phyloP scores from a whole-genome alignment of 2,888 invertebrate genomes.

The Trichogramma evanescens region DNA sequence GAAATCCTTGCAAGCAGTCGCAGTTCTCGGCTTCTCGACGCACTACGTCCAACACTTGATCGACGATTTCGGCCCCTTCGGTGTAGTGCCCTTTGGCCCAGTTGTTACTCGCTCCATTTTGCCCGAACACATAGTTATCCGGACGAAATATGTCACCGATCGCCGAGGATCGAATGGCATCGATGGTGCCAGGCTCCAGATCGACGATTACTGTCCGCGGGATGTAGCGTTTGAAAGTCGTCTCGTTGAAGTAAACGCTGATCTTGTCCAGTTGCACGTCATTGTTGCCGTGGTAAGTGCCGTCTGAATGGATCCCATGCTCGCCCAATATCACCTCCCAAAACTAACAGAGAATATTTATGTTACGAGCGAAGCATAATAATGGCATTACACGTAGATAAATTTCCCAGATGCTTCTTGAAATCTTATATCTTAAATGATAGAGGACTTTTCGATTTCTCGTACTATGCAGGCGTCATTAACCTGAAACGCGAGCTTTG shows the following conservation, averaged over 20 bases:
- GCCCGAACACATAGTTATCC: constrained; percentile 59
- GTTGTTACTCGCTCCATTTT: constrained; percentile 57
- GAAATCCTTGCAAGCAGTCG: constrained; percentile 82
- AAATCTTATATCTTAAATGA: no score
- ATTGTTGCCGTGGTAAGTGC: constrained; percentile 53
- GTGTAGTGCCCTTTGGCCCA: constrained; percentile 61
- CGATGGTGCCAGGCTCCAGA: constrained; percentile 65
- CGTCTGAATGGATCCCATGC: constrained; percentile 54
- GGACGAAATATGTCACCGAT: constrained; percentile 59
- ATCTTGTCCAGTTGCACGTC: constrained; percentile 57
- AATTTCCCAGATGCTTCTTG: no score
- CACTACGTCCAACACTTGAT: constrained; percentile 74
- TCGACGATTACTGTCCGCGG: constrained; percentile 60
- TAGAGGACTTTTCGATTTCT: no score
- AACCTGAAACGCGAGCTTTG: background rate
- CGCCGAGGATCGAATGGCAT: constrained; percentile 59
- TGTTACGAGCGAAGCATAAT: background rate
- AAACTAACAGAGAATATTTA: constrained; percentile 19
- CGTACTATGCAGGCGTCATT: no score
- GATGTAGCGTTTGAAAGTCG: constrained; percentile 55
- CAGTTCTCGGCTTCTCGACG: constrained; percentile 82
- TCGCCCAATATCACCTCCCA: constrained; percentile 79
- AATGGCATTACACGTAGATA: no score
- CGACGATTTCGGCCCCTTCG: constrained; percentile 79
- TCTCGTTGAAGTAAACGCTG: constrained; percentile 58